Base-by-base conservation (phyloP, 2,797 vertebrate species). In the Buphagus erythrorhynchus region DNA sequence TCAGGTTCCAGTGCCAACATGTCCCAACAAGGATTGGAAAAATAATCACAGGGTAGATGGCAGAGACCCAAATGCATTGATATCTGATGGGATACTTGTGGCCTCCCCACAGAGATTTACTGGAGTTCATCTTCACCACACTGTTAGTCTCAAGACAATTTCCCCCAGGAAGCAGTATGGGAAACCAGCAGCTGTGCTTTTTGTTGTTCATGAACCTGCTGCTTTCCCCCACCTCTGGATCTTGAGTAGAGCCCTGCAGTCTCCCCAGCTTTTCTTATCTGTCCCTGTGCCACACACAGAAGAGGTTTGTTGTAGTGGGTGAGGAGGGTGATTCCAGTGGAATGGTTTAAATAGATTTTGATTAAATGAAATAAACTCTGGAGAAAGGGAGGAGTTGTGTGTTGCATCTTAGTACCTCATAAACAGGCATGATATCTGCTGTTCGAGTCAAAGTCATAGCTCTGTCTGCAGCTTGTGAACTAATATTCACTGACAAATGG, bases 1-100 rank as follows among this genome's bases (percentile, higher is more conserved):
- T 28, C 59, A 49, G 16, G 36, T 58, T 51, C n/a, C 5, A 2
- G 14, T 85, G 52, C 52, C 26, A n/a, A 36, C 1, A 0, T 19
- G 22, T 28, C 51, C 36, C n/a, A 74, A 26, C 52, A 66, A 36
- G 36, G 26, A 66, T 4, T 59, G 12, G 15, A 51, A 58, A 81
- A 59, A 67, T 36, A 31, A 69, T 58, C 22, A 5, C n/a, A 43
- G 45, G 16, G 6, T 58, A n/a, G 10, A 58, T 43, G 71, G 28
- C n/a, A 66, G n/a, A 10, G 28, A 22, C 36, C 17, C 12, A 36
- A 66, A 58, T 43, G 19, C 10, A n/a, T 22, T 58, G n/a, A 28
- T 43, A 36, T 10, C n/a, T 85, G 10, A 36, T 9, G 9, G n/a
- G 18, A 35, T n/a, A 16, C 11, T 49, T 43, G 6, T 66, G 43